Base-by-base conservation (phyloP, 2,113 vertebrate species). In the Microcebus murinus region DNA sequence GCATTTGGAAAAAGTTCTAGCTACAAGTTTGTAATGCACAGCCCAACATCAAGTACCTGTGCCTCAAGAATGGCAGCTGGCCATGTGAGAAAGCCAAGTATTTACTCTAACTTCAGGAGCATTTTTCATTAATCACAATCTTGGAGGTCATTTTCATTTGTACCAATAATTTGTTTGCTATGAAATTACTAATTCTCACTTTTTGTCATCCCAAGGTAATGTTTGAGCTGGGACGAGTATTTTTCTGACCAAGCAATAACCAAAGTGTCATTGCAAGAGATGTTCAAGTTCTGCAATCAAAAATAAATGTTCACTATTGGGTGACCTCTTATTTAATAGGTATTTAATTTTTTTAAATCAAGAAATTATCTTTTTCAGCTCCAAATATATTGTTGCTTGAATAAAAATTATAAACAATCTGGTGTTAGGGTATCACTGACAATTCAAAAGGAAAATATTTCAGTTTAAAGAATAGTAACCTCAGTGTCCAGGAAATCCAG, bases 221-320 rank as follows among this genome's bases (percentile, higher is more conserved):
- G 97, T 97, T 97, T 83, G 97, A 97, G 29, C 83, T 98, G 96
- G 97, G 96, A 83, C 96, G 97, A 93, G 96, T 97, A 68, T 89
- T 96, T 93, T 97, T 93, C 89, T 96, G 81, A 97, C 55, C 93
- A 79, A 76, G 61, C 94, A 91, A 94, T 52, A 77, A 77, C n/a
- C 74, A 87, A 74, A 87, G 42, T 57, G 36, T 55, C 61, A 67
- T 3, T 87, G n/a, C 52, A 73, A 87, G 73, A 85, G 61, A 91
- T 11, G 57, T 23, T 57, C 29, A 71, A 79, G 85, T 76, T 93
- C 96, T 97, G 8, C 45, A 45, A 45, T 45, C 45, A 95, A 95
- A 96, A 73, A 3, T 57, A 68, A 95, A 52, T 82, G 25, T 63
- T 36, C 18, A 70, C 61, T 74, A 4, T 14, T 94, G 20, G 36